Conservation (phyloP, 2,888 invertebrate species). For the Hypsopygia costalis region DNA sequence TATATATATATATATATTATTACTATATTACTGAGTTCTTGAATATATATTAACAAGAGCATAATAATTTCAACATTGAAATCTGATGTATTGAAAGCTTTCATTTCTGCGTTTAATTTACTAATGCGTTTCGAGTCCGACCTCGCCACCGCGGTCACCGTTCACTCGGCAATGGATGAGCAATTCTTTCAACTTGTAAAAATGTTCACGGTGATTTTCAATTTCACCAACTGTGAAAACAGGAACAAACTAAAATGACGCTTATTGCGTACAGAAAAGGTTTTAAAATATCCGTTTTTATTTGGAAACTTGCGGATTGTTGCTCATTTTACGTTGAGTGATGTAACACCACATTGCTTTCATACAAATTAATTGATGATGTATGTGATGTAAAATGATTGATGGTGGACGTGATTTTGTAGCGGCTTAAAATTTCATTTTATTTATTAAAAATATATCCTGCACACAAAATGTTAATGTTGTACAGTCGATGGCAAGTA, state of each 20-base stretch:
- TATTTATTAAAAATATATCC: too few relatives aligned
- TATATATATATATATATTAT: too few relatives aligned
- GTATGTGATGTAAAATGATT: neutral
- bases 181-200: constrained; percentile 2
- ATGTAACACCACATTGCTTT: constrained; percentile 7
- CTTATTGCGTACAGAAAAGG: neutral
- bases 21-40: too few relatives aligned
- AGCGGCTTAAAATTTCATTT: neutral
- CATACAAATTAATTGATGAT: constrained; percentile 1
- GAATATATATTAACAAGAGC: too few relatives aligned
- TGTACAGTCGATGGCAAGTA: too few relatives aligned
- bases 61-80: too few relatives aligned
- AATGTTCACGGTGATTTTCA: neutral
- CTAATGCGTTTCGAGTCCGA: constrained; percentile 22
- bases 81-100: neutral
- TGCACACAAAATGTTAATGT: too few relatives aligned
- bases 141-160: constrained; percentile 1
- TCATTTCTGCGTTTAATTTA: constrained; percentile 23
- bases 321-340: constrained; percentile 1
- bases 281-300: neutral
- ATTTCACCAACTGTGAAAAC: neutral
- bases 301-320: neutral
- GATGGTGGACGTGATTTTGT: neutral
- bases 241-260: neutral
- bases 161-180: constrained; percentile 1